Evolutionary conservation across 2,113 vertebrate species (phyloP), one percentile per base, ranked within the genome.

Genomic region (Procavia capensis): DNA sequence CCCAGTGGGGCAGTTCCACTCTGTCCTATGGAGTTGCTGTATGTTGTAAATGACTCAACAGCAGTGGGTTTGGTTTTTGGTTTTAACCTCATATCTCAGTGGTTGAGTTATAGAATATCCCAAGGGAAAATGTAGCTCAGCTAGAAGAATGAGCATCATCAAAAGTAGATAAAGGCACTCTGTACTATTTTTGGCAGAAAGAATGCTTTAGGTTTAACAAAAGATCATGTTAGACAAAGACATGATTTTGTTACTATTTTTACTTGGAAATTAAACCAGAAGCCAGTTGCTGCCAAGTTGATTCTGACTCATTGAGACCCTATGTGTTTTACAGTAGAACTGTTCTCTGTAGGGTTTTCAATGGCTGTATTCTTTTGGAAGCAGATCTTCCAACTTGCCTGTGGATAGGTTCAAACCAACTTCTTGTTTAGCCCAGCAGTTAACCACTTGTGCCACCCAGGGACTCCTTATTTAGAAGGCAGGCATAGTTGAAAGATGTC

Each of bases 231-330:
- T 43, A 93, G 27, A 16, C 24, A 66, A 54, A 83, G 31, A 10
- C 8, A 24, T 80, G 88, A 57, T 34, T 74, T 96, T 66, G 75
- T 80, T 36, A n/a, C 68, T 54, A n/a, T 63, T 79, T 90, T 82
- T 93, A 36, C 34, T 79, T 88, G 47, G 27, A 74, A 54, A 22
- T 70, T 75, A 59, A 64, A 64, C 61, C 27, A 64, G 27, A 64
- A 31, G 50, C 50, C 50, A 64, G 61, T 31, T 66, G 63, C 31
- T 34, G 63, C 31, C 63, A 31, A 14, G 31, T 34, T 34, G 63
- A 66, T 34, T 31, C 63, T 66, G 63, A 34, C 31, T 11, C 31
- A 31, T 34, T 34, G 63, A 11, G 31, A 66, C 27, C 14, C 61
- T 31, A 5, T 64, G 27, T 64, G 20, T 27, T 27, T 64, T 27